Conservation (phyloP, 2,797 vertebrate species). For the Notoglanidium macrostoma region DNA sequence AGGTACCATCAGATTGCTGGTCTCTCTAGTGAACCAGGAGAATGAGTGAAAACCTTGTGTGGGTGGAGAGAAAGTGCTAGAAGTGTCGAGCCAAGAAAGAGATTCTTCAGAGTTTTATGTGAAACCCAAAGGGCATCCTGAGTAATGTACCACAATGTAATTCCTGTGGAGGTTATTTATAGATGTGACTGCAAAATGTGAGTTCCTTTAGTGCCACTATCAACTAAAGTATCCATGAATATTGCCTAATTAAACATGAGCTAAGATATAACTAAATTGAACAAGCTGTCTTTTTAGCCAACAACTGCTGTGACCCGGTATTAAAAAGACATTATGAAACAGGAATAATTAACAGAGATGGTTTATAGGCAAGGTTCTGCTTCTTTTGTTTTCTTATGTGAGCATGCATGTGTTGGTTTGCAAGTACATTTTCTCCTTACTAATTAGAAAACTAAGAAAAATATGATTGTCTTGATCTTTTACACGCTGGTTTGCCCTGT, state of each 20-base stretch:
- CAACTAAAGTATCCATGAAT: slow-evolving; percentile 26
- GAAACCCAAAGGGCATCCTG: background rate
- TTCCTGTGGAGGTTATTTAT: slow-evolving; percentile 17
- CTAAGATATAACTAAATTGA: background rate
- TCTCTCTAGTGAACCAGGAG: slow-evolving; percentile 1
- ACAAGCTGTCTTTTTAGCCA: slow-evolving; percentile 21
- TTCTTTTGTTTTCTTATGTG: background rate
- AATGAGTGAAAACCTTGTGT: slow-evolving; percentile 19
- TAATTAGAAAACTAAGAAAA: background rate
- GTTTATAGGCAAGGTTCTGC: background rate
- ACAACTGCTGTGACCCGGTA: slow-evolving; percentile 19
- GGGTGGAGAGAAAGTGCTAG: slow-evolving; percentile 25
- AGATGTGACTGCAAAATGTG: slow-evolving; percentile 11
- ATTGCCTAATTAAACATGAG: slow-evolving; percentile 23
- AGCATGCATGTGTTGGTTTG: background rate
- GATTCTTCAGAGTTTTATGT: slow-evolving; percentile 1
- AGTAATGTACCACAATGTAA: background rate
- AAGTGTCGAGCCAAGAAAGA: slow-evolving; percentile 10
- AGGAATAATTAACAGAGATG: background rate
- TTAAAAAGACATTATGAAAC: slow-evolving; percentile 17
- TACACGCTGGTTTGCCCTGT: slow-evolving; percentile 10
- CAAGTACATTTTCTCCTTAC: background rate
- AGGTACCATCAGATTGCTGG: slow-evolving; percentile 23
- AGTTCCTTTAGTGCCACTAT: background rate
- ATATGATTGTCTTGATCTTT: slow-evolving; percentile 2